Evolutionary conservation across 2,113 vertebrate species (phyloP).

Genomic region (Pardalotus punctatus): DNA sequence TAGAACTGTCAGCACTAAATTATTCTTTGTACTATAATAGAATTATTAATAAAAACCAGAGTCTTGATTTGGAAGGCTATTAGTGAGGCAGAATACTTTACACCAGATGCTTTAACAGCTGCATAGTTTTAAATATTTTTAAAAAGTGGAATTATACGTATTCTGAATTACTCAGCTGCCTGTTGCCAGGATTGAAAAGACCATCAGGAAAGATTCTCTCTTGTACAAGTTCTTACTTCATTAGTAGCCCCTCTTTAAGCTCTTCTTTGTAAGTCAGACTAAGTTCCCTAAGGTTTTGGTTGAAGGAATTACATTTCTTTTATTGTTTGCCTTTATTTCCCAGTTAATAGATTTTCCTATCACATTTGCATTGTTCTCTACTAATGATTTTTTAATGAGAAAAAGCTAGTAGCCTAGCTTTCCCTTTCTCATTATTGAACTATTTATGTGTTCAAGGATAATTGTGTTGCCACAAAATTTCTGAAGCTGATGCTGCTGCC

Average conservation of each 20-base stretch:
- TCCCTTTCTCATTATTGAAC: not conserved
- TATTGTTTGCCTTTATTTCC: not conserved
- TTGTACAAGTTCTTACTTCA: not conserved
- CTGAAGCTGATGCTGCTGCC: not conserved
- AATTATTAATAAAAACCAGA: not conserved
- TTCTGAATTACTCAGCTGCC: not conserved
- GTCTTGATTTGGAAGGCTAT: not conserved
- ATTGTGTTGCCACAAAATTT: not conserved
- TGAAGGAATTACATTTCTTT: not conserved
- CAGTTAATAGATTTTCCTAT: not conserved
- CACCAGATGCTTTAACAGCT: not conserved
- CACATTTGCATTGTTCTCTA: not conserved
- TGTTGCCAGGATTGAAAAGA: not conserved
- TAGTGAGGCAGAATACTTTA: not conserved
- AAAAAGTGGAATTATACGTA: not conserved
- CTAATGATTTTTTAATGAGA: not conserved
- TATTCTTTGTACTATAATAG: not conserved
- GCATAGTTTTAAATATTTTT: not conserved
- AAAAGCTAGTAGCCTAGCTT: not conserved
- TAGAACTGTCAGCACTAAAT: not conserved
- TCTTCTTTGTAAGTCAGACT: not conserved
- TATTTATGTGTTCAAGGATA: not conserved
- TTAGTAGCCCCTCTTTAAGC: not conserved
- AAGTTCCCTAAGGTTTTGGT: not conserved
- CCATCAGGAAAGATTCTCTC: not conserved